Percentiles rank a stretch among this genome's conserved stretches.
These are phyloP conservation scores for Gryllus longicercus DNA, from an alignment of 2,888 invertebrate genomes.

Conservation along the genomic window DNA sequence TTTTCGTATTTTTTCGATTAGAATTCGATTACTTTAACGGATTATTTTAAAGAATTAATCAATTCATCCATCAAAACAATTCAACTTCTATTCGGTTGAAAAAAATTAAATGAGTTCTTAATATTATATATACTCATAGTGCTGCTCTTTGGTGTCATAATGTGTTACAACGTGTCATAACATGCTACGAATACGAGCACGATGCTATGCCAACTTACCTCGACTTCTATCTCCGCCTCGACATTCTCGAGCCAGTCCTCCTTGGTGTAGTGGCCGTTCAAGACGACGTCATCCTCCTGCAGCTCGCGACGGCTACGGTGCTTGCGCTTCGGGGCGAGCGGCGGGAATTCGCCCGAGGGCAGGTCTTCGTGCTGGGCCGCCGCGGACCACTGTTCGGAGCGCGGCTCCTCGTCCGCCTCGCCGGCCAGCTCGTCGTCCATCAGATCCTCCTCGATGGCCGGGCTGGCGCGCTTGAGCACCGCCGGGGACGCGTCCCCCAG, in stretches of 20 bases:
- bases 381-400: conserved; percentile 56
- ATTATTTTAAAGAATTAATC: too few relatives aligned
- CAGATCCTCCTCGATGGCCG: conserved; percentile 27
- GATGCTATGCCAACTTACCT: background rate
- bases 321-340: conserved; percentile 44
- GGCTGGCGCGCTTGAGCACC: background rate
- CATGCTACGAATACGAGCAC: too few relatives aligned
- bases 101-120: too few relatives aligned
- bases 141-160: too few relatives aligned
- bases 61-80: too few relatives aligned
- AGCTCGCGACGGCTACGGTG: conserved; percentile 42
- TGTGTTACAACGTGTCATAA: too few relatives aligned
- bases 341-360: conserved; percentile 41
- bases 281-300: conserved; percentile 24
- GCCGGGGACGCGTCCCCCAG: conserved; percentile 43
- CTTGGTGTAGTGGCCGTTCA: conserved; percentile 34
- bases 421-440: conserved; percentile 46
- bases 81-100: too few relatives aligned
- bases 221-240: background rate
- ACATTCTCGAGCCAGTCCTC: conserved; percentile 36
- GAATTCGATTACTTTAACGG: too few relatives aligned
- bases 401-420: conserved; percentile 56
- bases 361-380: conserved; percentile 51
- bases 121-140: too few relatives aligned
- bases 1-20: too few relatives aligned